Evolutionary conservation across 2,888 invertebrate species (phyloP), one percentile per base, ranked within the genome.

Genomic region (Orthosia incerta): DNA sequence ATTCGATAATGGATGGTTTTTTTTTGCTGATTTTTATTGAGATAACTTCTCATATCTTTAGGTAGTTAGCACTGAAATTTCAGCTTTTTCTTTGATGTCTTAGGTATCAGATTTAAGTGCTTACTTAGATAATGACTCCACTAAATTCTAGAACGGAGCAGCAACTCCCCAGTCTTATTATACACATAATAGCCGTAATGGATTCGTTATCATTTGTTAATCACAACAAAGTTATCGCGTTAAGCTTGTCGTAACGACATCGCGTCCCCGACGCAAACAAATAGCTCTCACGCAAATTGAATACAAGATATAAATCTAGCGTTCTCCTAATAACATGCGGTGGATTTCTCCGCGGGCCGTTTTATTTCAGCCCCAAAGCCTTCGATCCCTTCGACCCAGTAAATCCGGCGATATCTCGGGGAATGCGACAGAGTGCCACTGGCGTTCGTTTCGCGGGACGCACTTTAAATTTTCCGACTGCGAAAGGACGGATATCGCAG

Each of bases 281-380:
- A 93, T 93, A 92, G 93, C 94, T 94, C 91, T 94, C 91, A 93
- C 93, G 90, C 93, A 95, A 95, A 95, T 95, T 95, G 95, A 95
- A 95, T 94, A 94, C 94, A 94, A 91, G 93, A 93, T 94, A 95
- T 95, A 95, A 95, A 95, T 94, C 94, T 94, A 92, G 91, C 91
- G 89, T 92, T 92, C 92, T 91, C 92, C 93, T 95, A 94, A 94
- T 93, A 94, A 94, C 92, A 93, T 93, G 93, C 94, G 92, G 94
- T 91, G 92, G 94, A 94, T 95, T 95, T 94, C 95, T 95, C 94
- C 82, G 92, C 92, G 95, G 95, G 94, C 94, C 95, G 93, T 94
- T 94, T 95, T 94, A 94, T 95, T 95, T 93, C 91, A 90, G 92
- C 89, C 89, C 89, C 94, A 95, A 95, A 95, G 95, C 94, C 91